These are phyloP conservation scores for Galaxea fascicularis DNA, from an alignment of 92 coral and sea anemone genomes.

Conservation along the genomic window DNA sequence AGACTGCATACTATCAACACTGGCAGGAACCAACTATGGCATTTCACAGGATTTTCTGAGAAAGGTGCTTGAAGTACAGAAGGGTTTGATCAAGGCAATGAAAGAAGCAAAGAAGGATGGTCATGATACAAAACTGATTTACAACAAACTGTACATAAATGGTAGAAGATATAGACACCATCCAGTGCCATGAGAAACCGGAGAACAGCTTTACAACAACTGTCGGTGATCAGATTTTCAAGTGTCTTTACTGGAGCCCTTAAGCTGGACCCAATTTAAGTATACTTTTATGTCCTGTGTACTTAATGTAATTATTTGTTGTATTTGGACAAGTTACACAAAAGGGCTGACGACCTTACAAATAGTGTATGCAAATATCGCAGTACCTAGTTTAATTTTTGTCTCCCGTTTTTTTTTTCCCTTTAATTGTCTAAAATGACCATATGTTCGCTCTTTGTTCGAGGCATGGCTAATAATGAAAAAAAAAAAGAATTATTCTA, in stretches of 20 bases:
- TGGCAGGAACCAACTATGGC: slow-evolving; percentile 40
- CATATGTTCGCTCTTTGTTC: background rate
- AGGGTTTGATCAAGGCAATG: background rate
- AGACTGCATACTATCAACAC: slow-evolving; percentile 7
- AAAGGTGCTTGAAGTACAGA: slow-evolving; percentile 14
- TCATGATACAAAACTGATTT: slow-evolving; percentile 10
- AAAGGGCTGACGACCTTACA: background rate
- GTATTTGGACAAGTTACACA: background rate
- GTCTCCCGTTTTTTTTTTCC: no score
- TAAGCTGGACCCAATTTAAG: background rate
- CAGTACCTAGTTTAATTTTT: no score
- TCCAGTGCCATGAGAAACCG: background rate
- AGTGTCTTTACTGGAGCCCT: background rate
- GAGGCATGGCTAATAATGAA: background rate
- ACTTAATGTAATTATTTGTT: background rate
- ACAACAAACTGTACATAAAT: slow-evolving; percentile 27
- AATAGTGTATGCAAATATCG: background rate
- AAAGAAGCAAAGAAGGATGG: slow-evolving; percentile 27
- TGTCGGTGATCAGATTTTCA: background rate
- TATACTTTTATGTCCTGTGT: background rate
- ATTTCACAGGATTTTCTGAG: slow-evolving; percentile 11
- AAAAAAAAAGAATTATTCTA: background rate
- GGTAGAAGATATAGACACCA: background rate
- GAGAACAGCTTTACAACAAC: background rate
- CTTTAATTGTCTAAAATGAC: no score